Evolutionary conservation across 2,113 vertebrate species (phyloP), one percentile per base, ranked within the genome.

Genomic region (Thunnus thynnus): DNA sequence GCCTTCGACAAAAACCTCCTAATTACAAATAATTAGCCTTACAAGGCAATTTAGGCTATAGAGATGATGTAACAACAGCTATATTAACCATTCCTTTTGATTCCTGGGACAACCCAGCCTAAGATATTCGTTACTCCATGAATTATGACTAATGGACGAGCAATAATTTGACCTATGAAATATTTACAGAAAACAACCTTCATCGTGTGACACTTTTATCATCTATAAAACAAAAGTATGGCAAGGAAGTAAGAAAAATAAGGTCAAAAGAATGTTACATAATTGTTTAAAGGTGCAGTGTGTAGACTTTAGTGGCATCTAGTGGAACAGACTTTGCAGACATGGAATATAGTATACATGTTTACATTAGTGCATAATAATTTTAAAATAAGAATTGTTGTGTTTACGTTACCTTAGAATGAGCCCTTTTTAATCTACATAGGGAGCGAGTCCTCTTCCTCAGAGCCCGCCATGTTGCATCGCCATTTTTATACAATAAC

Each of bases 21-120:
- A 91, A 92, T 94, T 93, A 88, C 86, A 90, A 91, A 89, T 92
- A 92, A 93, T 92, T 91, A 90, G 60, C 87, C 76, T 77, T 86
- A 76, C 25, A 58, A 86, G 77, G 56, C 78, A 30, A 86, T 64
- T 50, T 62, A 78, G 71, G 87, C 82, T 50, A 27, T 13, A 1
- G 48, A 50, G 80, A 83, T 83, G 77, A 83, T 88, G 81, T 70
- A 72, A 80, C 54, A 36, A 58, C 60, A 36, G 85, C 48, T 44
- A 27, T 74, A 88, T 94, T 86, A 92, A 76, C 70, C 61, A 94
- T 94, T 94, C 72, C 86, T 87, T 91, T 91, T 93, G 86, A 94
- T 93, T 93, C 52, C 63, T 81, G 55, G 55, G 56, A 58, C 51
- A 55, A 58, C 66, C 27, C 3, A 16, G 60, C 56, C 65, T 56